Base-by-base conservation (phyloP, 2,888 invertebrate species). In the Lasius platythorax region DNA sequence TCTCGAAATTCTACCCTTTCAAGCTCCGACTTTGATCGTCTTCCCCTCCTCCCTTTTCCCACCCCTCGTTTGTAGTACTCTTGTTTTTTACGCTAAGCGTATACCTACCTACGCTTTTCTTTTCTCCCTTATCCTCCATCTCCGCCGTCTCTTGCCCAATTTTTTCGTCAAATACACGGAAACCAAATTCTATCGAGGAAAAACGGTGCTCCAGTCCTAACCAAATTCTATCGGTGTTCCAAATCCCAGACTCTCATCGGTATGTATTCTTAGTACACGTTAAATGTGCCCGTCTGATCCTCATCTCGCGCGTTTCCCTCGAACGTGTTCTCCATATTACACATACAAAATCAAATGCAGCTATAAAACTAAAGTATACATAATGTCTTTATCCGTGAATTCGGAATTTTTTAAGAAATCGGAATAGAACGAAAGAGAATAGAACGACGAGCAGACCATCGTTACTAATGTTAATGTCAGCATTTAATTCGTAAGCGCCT, bases 1-100 rank as follows among this genome's bases (percentile, higher is more conserved):
- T 83, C 87, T 87, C 89, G 87, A 88, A 85, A 83, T 50, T 87
- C 83, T 88, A 63, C 72, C 68, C 64, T 66, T 50, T 75, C 81
- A 81, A 87, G 84, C 87, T 74, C 82, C 75, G 82, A 84, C 85
- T 85, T 37, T 66, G 43, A 83, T 40, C 64, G n/a, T 68, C 56
- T 74, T 83, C 23, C 56, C 9, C 67, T 15, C 66, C 53, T 74
- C 83, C 30, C 46, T 18, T 0, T 23, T 23, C 23, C 23, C 23
- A 23, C 23, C 23, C 23, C 11, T 64, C 53, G n/a, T 40, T 28
- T 28, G 75, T 74, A 79, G 53, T 79, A 64, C 18, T 64, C 4
- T 53, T 73, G 33, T 53, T 63, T 53, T 63, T 66, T 43, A 30
- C 64, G n/a, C 43, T 37, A 46, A 28, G 18, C 30, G 61, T n/a